Base-by-base conservation (phyloP, 2,797 vertebrate species). In the Mus caroli region DNA sequence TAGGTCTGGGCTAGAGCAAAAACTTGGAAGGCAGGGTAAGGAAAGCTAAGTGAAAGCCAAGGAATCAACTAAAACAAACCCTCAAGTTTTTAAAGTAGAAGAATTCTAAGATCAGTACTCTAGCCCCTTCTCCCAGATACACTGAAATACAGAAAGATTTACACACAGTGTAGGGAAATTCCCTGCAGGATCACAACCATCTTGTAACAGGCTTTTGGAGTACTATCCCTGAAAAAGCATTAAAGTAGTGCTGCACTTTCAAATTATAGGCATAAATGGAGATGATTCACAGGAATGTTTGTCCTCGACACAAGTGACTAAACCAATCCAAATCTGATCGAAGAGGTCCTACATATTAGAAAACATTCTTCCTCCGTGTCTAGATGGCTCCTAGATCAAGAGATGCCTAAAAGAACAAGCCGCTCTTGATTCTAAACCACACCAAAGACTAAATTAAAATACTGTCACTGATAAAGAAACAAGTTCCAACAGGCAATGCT, bases 361-460 rank as follows among this genome's bases (percentile, higher is more conserved):
- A 96, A 83, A 9, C 46, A 95, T 88, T 17, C 62, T 75, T 90
- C 28, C 50, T 94, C 67, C 91, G 19, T 95, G 10, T 54, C 56
- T 94, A 92, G 46, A 92, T 93, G 75, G 26, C 24, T 96, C 46
- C 34, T 87, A 78, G 34, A 60, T 75, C n/a, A 80, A 90, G 17
- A 58, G 8, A 76, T 87, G 69, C 20, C 26, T 40, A 73, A 94
- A 95, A 88, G 58, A 94, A 90, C 22, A 94, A 64, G 15, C 37
- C 50, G 26, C 37, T 67, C 58, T 96, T 88, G 20, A 92, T 93
- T 96, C 80, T 96, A 75, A 95, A 92, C 31, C n/a, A 95, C 34
- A 89, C 31, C 9, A 95, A 95, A 78, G 17, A 83, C 78, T 64
- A 96, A 89, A 64, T 92, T 80, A 92, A 92, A 82, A 86, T 71